phyloP scores from a whole-genome alignment of 2,797 vertebrate species.

The Megalops cyprinoides region DNA sequence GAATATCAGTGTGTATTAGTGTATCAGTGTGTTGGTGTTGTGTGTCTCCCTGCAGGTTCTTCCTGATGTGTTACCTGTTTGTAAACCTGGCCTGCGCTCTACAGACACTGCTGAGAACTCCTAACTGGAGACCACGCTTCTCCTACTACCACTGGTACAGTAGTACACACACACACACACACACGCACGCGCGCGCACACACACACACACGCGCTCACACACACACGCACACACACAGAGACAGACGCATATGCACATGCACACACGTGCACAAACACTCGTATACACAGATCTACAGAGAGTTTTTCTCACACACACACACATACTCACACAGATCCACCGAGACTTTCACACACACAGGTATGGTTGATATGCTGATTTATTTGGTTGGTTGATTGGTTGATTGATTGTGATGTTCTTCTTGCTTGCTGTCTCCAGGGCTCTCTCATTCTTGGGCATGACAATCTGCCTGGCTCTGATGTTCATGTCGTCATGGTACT shows the following conservation, averaged over 20 bases:
- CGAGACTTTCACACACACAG: slow-evolving; percentile 21
- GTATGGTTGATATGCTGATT: background rate
- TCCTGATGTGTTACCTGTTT: slow-evolving; percentile 90
- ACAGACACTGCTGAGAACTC: slow-evolving; percentile 84
- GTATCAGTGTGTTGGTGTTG: background rate
- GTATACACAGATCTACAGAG: background rate
- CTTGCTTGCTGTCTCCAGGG: slow-evolving; percentile 59
- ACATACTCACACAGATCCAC: slow-evolving; percentile 19
- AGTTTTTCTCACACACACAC: slow-evolving; percentile 15
- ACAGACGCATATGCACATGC: background rate
- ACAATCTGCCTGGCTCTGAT: slow-evolving; percentile 86
- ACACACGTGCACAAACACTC: background rate
- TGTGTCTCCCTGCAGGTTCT: slow-evolving; percentile 74
- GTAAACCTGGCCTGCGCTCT: slow-evolving; percentile 88
- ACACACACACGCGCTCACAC: background rate
- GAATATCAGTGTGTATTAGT: background rate
- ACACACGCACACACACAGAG: background rate
- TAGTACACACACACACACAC: slow-evolving; percentile 10
- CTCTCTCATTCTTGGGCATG: slow-evolving; percentile 88
- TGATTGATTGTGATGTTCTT: background rate
- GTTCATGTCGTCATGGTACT: slow-evolving; percentile 93
- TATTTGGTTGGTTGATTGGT: background rate
- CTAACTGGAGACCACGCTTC: slow-evolving; percentile 79
- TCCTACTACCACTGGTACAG: slow-evolving; percentile 77
- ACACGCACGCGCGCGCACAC: background rate